A percentile compares a stretch with the other conserved stretches of the same genome.
phyloP scores from a whole-genome alignment of 2,888 invertebrate genomes.

The Electrophaes corylata region DNA sequence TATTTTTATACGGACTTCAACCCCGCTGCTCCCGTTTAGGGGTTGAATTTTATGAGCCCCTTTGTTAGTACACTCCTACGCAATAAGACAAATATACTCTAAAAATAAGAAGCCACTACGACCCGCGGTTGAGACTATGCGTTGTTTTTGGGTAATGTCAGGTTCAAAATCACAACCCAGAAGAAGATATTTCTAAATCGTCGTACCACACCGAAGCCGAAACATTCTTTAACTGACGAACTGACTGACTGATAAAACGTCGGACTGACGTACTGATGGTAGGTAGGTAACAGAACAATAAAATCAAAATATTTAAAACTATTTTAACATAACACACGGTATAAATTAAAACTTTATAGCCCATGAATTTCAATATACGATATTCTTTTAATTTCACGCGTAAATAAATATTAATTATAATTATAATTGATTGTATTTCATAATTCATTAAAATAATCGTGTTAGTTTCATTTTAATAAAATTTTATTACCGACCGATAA shows the following conservation, averaged over 20 bases:
- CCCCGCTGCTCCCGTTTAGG: too few species aligned
- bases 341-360: constrained; percentile 38
- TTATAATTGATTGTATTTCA: constrained; percentile 46
- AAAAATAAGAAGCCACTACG: too few species aligned
- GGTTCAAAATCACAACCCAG: too few species aligned
- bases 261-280: neutral
- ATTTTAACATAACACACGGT: constrained; percentile 20
- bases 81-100: too few species aligned
- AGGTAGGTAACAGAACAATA: neutral
- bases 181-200: too few species aligned
- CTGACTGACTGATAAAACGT: neutral
- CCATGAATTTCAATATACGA: constrained; percentile 50
- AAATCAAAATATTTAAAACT: constrained; percentile 21
- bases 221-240: neutral
- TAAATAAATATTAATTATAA: constrained; percentile 60
- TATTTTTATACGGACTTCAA: too few species aligned
- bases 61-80: too few species aligned
- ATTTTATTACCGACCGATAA: constrained; percentile 32
- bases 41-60: too few species aligned
- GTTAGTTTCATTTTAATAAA: constrained; percentile 29
- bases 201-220: too few species aligned
- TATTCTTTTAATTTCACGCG: constrained; percentile 60
- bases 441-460: constrained; percentile 38
- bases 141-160: too few species aligned
- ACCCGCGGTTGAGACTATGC: too few species aligned